A percentile compares a stretch with the other conserved stretches of the same genome.
phyloP scores from a whole-genome alignment of 2,888 invertebrate species.

The Fragum sueziense region DNA sequence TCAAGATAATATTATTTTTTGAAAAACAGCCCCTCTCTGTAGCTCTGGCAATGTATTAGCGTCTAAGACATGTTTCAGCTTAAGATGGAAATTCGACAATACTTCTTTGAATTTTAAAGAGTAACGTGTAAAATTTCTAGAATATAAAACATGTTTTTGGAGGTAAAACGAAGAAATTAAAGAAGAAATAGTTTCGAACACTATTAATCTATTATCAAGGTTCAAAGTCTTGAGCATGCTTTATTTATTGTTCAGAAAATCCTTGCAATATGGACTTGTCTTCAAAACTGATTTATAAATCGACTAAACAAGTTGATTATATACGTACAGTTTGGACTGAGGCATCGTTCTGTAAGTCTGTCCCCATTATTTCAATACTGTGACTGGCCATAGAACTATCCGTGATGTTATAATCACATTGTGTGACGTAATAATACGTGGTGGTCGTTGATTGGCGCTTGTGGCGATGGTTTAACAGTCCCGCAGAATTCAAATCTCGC shows the following conservation, averaged over 20 bases:
- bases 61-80: no score
- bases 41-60: no score
- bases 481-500: conserved; percentile 8
- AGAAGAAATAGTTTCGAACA: not conserved
- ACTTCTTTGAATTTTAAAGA: no score
- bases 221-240: not conserved
- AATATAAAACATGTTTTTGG: no score
- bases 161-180: not conserved
- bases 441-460: conserved; percentile 26
- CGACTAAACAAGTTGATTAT: not conserved
- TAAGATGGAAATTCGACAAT: no score
- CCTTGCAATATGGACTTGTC: no score
- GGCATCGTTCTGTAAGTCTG: not conserved
- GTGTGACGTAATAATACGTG: conserved; percentile 36
- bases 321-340: conserved; percentile 24
- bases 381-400: conserved; percentile 19
- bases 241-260: not conserved
- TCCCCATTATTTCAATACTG: conserved; percentile 43
- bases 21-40: no score
- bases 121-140: no score
- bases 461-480: conserved; percentile 8
- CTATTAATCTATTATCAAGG: not conserved
- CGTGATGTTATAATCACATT: conserved; percentile 37
- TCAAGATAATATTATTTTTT: no score
- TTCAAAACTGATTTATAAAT: no score